Conservation (phyloP, 2,113 vertebrate species). For the Atlantisia rogersi region DNA sequence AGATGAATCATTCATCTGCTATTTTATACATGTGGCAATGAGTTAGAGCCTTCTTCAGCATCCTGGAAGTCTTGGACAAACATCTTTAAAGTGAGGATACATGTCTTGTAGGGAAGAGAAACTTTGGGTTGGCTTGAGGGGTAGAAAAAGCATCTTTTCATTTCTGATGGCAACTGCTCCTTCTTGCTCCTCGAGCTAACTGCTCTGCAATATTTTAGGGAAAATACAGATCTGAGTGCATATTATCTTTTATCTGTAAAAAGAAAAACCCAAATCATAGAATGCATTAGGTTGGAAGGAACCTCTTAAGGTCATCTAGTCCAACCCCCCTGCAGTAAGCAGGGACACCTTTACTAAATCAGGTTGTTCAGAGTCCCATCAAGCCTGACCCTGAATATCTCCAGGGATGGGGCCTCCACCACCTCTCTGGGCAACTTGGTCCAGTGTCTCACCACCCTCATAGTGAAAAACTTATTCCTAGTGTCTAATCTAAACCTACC, state of each 20-base stretch:
- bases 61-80: background rate
- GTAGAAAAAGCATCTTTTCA: background rate
- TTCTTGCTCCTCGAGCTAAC: background rate
- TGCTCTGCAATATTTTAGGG: background rate
- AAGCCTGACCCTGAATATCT: too few relatives aligned
- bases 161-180: background rate
- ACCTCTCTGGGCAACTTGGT: too few relatives aligned
- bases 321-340: too few relatives aligned
- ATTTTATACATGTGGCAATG: background rate
- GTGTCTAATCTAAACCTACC: too few relatives aligned
- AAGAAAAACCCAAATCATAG: background rate
- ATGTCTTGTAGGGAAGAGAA: background rate
- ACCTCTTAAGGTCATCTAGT: too few relatives aligned
- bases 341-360: too few relatives aligned
- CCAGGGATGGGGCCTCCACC: too few relatives aligned
- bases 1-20: background rate
- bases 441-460: too few relatives aligned
- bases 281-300: too few relatives aligned
- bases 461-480: too few relatives aligned
- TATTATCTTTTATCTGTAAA: background rate
- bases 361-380: too few relatives aligned
- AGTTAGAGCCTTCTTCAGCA: background rate
- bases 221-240: background rate
- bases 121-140: background rate
- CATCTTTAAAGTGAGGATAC: background rate